A percentile compares a stretch with the other conserved stretches of the same genome.
phyloP scores from a whole-genome alignment of 2,888 invertebrate species.

The Caenorhabditis virilis region DNA sequence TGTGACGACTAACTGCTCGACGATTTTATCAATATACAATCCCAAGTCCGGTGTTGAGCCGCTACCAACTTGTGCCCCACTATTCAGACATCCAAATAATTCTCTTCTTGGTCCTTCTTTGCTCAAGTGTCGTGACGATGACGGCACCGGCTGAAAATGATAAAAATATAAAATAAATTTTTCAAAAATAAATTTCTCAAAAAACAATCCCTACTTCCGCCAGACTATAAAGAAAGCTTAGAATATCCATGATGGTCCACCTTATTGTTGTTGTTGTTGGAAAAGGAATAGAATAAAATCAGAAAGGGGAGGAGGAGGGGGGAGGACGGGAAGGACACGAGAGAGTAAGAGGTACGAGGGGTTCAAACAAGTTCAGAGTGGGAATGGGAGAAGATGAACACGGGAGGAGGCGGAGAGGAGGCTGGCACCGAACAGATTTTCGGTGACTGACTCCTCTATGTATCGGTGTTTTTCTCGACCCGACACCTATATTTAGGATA shows the following conservation, averaged over 20 bases:
- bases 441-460: too few species aligned
- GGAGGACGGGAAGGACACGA: not conserved
- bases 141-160: slow-evolving; percentile 48
- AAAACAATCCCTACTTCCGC: slow-evolving; percentile 13
- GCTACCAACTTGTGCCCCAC: not conserved
- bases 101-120: not conserved
- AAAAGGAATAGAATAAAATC: slow-evolving; percentile 1
- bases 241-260: slow-evolving; percentile 24
- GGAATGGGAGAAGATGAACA: not conserved
- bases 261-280: not conserved
- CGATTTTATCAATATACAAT: slow-evolving; percentile 53
- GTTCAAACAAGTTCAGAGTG: slow-evolving; percentile 2
- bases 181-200: not conserved
- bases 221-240: slow-evolving; percentile 26
- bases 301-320: not conserved
- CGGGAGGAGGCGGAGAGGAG: not conserved
- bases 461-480: too few species aligned
- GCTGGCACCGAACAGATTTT: not conserved
- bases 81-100: not conserved
- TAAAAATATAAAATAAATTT: not conserved
- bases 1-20: slow-evolving; percentile 54
- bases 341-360: slow-evolving; percentile 8
- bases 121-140: slow-evolving; percentile 25
- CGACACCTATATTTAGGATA: too few species aligned
- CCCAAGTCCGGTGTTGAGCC: slow-evolving; percentile 31